Evolutionary conservation across 2,113 vertebrate genomes (phyloP).

Genomic region (Muntiacus muntjak): DNA sequence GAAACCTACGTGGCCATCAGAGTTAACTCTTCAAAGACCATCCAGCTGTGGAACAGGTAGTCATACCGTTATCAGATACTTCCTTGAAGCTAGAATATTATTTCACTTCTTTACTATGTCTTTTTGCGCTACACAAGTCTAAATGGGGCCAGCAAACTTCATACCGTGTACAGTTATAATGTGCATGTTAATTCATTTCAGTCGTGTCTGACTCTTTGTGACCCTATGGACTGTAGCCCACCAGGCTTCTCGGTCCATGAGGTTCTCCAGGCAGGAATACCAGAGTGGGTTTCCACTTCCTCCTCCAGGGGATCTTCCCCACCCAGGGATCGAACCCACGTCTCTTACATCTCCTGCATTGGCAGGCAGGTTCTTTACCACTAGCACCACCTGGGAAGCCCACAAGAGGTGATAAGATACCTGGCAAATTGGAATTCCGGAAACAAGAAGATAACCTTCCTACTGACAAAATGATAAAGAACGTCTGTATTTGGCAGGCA

Average conservation of each 20-base stretch:
- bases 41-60: neutral
- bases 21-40: neutral
- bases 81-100: neutral
- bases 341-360: neutral
- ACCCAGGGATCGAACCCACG: neutral
- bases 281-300: neutral
- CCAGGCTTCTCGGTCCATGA: neutral
- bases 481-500: neutral
- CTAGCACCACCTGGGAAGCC: neutral
- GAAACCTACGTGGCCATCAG: neutral
- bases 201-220: neutral
- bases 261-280: neutral
- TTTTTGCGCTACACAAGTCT: neutral
- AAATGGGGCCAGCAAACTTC: neutral
- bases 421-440: neutral
- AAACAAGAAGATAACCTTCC: neutral
- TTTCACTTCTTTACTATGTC: neutral
- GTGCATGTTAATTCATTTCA: neutral
- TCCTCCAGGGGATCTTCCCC: neutral
- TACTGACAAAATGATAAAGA: neutral
- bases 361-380: neutral
- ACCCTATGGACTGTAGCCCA: neutral
- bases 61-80: neutral
- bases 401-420: neutral
- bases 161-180: neutral